Conservation (phyloP, 2,888 invertebrate species). For the Silvanus unidentatus region DNA sequence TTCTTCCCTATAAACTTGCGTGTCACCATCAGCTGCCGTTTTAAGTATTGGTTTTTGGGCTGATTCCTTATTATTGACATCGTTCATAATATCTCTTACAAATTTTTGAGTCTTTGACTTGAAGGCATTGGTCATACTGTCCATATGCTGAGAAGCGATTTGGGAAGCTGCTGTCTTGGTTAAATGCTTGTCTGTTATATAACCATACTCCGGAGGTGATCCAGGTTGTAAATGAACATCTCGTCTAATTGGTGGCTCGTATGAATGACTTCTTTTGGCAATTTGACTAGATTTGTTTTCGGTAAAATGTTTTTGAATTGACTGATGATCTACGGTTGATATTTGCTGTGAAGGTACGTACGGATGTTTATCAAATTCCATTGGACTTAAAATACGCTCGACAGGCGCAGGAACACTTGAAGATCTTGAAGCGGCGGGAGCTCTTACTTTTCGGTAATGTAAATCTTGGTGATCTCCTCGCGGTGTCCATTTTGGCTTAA, state of each 20-base stretch:
- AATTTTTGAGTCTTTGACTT: slow-evolving; percentile 65
- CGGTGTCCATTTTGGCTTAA: slow-evolving; percentile 61
- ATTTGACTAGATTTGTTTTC: slow-evolving; percentile 35
- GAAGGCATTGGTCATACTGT: slow-evolving; percentile 61
- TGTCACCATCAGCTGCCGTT: slow-evolving; percentile 48
- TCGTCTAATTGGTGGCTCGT: slow-evolving; percentile 26
- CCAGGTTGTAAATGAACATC: slow-evolving; percentile 47
- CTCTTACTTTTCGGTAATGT: slow-evolving; percentile 56
- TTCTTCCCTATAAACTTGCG: slow-evolving; percentile 67
- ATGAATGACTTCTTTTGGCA: slow-evolving; percentile 30
- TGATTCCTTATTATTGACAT: slow-evolving; percentile 46
- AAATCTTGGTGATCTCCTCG: slow-evolving; percentile 54
- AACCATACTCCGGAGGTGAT: slow-evolving; percentile 57
- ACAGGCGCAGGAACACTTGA: slow-evolving; percentile 48
- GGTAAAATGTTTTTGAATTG: slow-evolving; percentile 30
- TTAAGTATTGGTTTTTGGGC: slow-evolving; percentile 47
- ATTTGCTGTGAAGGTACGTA: slow-evolving; percentile 44
- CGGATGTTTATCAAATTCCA: slow-evolving; percentile 56
- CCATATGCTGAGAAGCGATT: slow-evolving; percentile 58
- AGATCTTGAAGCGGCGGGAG: slow-evolving; percentile 49
- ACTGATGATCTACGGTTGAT: slow-evolving; percentile 20
- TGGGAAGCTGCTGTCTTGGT: slow-evolving; percentile 45
- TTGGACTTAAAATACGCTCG: slow-evolving; percentile 53
- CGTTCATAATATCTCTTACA: slow-evolving; percentile 58
- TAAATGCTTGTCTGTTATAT: slow-evolving; percentile 44